Evolutionary conservation across 2,797 vertebrate genomes (phyloP).

Genomic region (Ctenopoma kingsleyae): DNA sequence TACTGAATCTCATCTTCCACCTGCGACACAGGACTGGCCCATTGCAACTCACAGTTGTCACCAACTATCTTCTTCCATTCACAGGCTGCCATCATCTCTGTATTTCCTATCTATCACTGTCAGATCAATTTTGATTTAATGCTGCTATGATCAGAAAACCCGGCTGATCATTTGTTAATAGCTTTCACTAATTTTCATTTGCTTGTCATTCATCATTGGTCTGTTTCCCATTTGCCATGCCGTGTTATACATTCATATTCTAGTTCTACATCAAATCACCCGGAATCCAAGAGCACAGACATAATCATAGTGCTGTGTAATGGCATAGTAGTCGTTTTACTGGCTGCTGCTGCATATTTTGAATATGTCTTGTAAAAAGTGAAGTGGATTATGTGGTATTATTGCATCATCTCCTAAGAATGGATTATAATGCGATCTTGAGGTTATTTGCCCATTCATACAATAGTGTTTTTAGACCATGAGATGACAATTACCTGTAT

Average conservation of each 20-base stretch:
- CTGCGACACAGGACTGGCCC: conserved; percentile 33
- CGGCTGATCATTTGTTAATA: conserved; percentile 43
- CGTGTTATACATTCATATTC: conserved; percentile 51
- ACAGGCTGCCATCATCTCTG: conserved; percentile 28
- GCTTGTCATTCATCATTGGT: conserved; percentile 55
- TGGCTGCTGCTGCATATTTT: conserved; percentile 21
- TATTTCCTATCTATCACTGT: conserved; percentile 56
- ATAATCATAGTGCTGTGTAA: conserved; percentile 29
- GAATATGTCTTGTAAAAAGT: conserved; percentile 35
- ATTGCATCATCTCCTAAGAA: conserved; percentile 3
- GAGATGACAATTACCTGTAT: conserved; percentile 11
- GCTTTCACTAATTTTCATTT: conserved; percentile 59
- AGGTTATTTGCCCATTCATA: conserved; percentile 4
- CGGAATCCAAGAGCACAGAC: conserved; percentile 30
- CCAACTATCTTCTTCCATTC: conserved; percentile 31
- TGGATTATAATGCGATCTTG: neutral
- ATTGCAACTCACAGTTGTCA: conserved; percentile 37
- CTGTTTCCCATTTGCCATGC: conserved; percentile 36
- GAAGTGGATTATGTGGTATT: conserved; percentile 20
- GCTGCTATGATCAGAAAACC: conserved; percentile 43
- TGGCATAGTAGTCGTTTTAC: conserved; percentile 29
- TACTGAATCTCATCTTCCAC: conserved; percentile 49
- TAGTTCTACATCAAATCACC: conserved; percentile 36
- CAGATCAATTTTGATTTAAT: conserved; percentile 64
- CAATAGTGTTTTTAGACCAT: neutral